phyloP scores from a whole-genome alignment of 2,113 vertebrate genomes.

The Candoia aspera region DNA sequence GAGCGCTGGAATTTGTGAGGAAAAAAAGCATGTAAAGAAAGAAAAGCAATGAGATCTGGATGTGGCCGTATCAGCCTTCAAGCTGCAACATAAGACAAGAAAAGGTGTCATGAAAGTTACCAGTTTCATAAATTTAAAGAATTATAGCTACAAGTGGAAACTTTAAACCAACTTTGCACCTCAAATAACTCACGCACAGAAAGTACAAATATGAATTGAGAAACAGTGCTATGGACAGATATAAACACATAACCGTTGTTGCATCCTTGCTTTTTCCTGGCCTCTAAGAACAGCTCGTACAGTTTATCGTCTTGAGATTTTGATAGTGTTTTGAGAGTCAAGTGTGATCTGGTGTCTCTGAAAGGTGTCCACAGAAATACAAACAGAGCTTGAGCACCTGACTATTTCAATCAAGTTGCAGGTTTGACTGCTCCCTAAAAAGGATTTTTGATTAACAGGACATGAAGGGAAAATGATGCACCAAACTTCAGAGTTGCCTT shows the following conservation, averaged over 20 bases:
- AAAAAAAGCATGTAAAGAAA: neutral
- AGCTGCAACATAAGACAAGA: neutral
- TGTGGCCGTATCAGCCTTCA: neutral
- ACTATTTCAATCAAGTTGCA: neutral
- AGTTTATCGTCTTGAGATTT: neutral
- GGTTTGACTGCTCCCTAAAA: neutral
- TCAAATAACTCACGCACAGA: neutral
- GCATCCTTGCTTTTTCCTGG: neutral
- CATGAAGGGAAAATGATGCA: neutral
- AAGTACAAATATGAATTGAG: neutral
- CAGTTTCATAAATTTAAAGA: neutral
- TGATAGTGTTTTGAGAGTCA: neutral
- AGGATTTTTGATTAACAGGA: neutral
- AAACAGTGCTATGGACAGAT: neutral
- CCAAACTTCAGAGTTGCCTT: neutral
- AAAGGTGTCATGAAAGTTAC: neutral
- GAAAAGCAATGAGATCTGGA: neutral
- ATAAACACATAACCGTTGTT: neutral
- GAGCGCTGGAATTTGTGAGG: neutral
- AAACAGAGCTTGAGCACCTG: neutral
- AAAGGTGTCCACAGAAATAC: neutral
- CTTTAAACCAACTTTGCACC: neutral
- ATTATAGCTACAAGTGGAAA: neutral
- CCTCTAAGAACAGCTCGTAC: neutral
- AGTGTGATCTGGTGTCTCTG: neutral